Evolutionary conservation across 2,797 vertebrate species (phyloP).

Genomic region (Hybognathus amarus): DNA sequence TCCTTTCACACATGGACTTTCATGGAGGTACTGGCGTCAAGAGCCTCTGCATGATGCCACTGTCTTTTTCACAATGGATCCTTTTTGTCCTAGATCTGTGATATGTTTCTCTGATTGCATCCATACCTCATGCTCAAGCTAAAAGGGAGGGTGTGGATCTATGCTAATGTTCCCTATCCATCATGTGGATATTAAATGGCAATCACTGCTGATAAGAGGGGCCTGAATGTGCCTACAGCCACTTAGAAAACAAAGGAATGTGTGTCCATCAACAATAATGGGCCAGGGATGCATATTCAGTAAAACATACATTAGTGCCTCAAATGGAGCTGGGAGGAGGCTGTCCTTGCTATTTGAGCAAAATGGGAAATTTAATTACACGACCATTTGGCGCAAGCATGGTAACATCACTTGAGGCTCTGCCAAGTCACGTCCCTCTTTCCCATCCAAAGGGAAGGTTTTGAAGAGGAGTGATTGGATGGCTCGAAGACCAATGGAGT

Average conservation of each 20-base stretch:
- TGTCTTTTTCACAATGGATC: constrained; percentile 16
- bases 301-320: constrained; percentile 61
- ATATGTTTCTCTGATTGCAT: constrained; percentile 49
- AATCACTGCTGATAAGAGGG: constrained; percentile 58
- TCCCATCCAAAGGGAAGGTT: constrained; percentile 34
- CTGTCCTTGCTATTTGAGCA: constrained; percentile 39
- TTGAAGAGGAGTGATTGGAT: constrained; percentile 43
- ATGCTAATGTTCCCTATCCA: constrained; percentile 63
- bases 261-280: constrained; percentile 58
- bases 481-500: constrained; percentile 51
- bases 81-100: constrained; percentile 24
- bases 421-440: constrained; percentile 39
- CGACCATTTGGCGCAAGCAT: constrained; percentile 48
- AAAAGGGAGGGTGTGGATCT: constrained; percentile 55
- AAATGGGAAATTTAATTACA: constrained; percentile 59
- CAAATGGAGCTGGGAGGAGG: constrained; percentile 50
- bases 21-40: constrained; percentile 36
- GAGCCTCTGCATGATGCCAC: constrained; percentile 27
- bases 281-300: constrained; percentile 50
- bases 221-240: constrained; percentile 62
- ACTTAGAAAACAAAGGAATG: constrained; percentile 64
- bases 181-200: constrained; percentile 67
- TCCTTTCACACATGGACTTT: constrained; percentile 48
- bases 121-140: constrained; percentile 48
- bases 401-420: constrained; percentile 42